Evolutionary conservation across 2,888 invertebrate species (phyloP).

Genomic region (Lasioglossum zephyrum): DNA sequence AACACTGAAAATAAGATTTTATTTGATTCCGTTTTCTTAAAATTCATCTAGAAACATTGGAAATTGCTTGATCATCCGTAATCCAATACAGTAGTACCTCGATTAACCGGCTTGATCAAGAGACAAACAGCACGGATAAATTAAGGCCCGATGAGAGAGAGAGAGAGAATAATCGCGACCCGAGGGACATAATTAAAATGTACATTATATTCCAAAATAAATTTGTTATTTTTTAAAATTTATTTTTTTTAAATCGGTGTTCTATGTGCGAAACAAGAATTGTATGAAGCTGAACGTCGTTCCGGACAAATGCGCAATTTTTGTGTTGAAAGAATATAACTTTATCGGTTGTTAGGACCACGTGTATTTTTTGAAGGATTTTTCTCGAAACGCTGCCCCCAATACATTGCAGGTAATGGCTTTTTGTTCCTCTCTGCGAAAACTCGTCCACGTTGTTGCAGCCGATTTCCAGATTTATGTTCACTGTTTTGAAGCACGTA

Average conservation of each 20-base stretch:
- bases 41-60: too few relatives aligned
- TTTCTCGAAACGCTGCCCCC: neutral
- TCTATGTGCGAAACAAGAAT: neutral
- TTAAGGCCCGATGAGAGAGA: too few relatives aligned
- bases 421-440: neutral
- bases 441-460: neutral
- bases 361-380: neutral
- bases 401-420: neutral
- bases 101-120: too few relatives aligned
- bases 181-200: too few relatives aligned
- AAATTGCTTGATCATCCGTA: neutral
- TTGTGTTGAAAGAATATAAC: neutral
- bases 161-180: too few relatives aligned
- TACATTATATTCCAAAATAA: too few relatives aligned
- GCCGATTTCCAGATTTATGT: neutral
- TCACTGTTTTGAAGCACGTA: neutral
- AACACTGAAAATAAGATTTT: too few relatives aligned
- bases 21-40: too few relatives aligned
- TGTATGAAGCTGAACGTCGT: neutral
- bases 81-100: too few relatives aligned
- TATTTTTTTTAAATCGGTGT: neutral
- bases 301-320: neutral
- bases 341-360: neutral
- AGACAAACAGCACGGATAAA: too few relatives aligned
- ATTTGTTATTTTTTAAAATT: too few relatives aligned